Base-by-base conservation (phyloP, 2,797 vertebrate species). In the Megalops cyprinoides region DNA sequence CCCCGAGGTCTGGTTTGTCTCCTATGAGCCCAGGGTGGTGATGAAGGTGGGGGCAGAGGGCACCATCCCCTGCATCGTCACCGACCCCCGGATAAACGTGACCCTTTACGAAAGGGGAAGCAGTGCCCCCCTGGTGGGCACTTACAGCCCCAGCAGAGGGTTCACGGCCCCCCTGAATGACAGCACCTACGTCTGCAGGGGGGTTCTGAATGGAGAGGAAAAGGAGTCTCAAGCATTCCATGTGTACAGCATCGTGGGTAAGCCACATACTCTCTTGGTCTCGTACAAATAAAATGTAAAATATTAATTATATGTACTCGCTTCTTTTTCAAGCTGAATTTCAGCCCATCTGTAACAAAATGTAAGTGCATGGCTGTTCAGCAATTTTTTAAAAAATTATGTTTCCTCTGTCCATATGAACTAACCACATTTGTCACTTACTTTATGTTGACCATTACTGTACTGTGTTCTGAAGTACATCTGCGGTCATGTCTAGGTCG, bases 1-100 rank as follows among this genome's bases (percentile, higher is more conserved):
- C 82, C 90, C 94, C 5, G 85, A 93, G 0, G 83, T 97, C 79
- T 96, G 94, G 93, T 99, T 99, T 85, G 89, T 98, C 14, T 93
- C 95, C 0, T 83, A 87, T 0, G 79, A 82, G 2, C 91, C 96
- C 28, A 92, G 94, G 12, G 94, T 98, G 91, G 96, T 98, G 78
- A 93, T 95, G 15, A 96, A 93, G 60, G 95, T 94, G 82, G 90
- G 93, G 4, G 91, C 91, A 0, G 95, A 96, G 79, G 92, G 88
- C 18, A 92, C 90, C 53, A 91, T 99, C 82, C 98, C 98, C 0
- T 99, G 98, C 51, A 90, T 97, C 1, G 97, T 98, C 88, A 98
- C 97, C 6, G 91, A 98, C 86, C 98, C 98, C 0, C 87, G 88
- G 15, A 94, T 96, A 84, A 94, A 84, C 0, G 97, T 99, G 81